A percentile compares a stretch with the other conserved stretches of the same genome.
These are phyloP conservation scores for Spodoptera littoralis DNA, from an alignment of 2,888 invertebrate species.

Conservation along the genomic window DNA sequence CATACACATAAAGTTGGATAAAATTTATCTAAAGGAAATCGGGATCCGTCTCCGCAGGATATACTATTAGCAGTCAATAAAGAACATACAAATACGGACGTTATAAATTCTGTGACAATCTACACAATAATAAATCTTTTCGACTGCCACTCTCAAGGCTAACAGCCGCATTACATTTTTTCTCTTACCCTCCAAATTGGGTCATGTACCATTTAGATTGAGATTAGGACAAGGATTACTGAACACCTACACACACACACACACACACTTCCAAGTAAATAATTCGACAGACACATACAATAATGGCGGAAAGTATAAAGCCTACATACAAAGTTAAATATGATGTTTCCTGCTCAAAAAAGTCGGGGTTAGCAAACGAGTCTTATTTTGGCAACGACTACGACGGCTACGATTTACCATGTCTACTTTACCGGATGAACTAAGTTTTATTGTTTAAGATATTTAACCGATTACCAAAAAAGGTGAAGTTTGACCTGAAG, in stretches of 20 bases:
- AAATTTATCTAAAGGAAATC: too few relatives aligned
- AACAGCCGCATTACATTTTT: slow-evolving; percentile 24
- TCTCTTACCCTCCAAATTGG: slow-evolving; percentile 16
- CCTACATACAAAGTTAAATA: not conserved
- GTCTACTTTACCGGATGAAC: too few relatives aligned
- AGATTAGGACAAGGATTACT: slow-evolving; percentile 18
- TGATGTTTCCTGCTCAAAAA: slow-evolving; percentile 8
- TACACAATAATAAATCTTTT: slow-evolving; percentile 12
- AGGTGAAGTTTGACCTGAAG: too few relatives aligned
- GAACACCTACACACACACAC: slow-evolving; percentile 33
- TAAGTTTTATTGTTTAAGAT: too few relatives aligned
- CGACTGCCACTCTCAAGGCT: slow-evolving; percentile 27
- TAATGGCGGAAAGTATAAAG: slow-evolving; percentile 1
- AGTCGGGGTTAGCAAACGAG: too few relatives aligned
- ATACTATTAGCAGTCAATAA: too few relatives aligned
- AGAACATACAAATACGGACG: slow-evolving; percentile 7
- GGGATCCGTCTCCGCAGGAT: too few relatives aligned
- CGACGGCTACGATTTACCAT: too few relatives aligned
- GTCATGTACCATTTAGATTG: slow-evolving; percentile 24
- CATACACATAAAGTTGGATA: too few relatives aligned
- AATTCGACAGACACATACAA: slow-evolving; percentile 4
- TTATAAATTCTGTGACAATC: slow-evolving; percentile 7
- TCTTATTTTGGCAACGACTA: too few relatives aligned
- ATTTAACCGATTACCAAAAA: too few relatives aligned
- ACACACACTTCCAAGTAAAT: not conserved